These are phyloP conservation scores for Galaxea fascicularis DNA, from an alignment of 92 coral and sea anemone genomes.

Conservation along the genomic window DNA sequence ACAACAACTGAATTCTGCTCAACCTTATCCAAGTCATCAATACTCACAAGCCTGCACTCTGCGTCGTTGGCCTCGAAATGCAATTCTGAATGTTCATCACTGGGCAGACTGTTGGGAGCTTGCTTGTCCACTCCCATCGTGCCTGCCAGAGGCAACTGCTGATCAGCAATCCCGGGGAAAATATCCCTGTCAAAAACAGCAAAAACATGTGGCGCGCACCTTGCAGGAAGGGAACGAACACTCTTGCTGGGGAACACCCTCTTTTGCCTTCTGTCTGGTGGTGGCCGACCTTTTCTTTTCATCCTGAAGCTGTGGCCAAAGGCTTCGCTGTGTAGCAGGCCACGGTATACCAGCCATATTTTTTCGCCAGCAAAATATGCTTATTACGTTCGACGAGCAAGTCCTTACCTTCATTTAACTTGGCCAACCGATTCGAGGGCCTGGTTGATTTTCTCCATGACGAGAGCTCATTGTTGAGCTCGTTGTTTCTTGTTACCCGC, in stretches of 20 bases:
- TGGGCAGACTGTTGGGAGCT: slow-evolving; percentile 5
- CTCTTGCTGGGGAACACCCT: slow-evolving; percentile 28
- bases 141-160: slow-evolving; percentile 19
- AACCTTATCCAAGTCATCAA: slow-evolving; percentile 9
- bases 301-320: slow-evolving; percentile 4
- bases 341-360: slow-evolving; percentile 19
- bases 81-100: not conserved
- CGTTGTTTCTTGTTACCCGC: slow-evolving; percentile 27
- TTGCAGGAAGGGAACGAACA: slow-evolving; percentile 1
- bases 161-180: slow-evolving; percentile 70
- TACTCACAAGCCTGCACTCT: not conserved
- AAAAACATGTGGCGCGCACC: slow-evolving; percentile 67
- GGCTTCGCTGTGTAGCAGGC: slow-evolving; percentile 26
- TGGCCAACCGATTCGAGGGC: slow-evolving; percentile 30
- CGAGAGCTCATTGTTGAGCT: slow-evolving; percentile 33
- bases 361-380: slow-evolving; percentile 59
- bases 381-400: slow-evolving; percentile 64
- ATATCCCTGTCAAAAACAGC: slow-evolving; percentile 68
- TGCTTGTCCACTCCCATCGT: not conserved
- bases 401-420: slow-evolving; percentile 56
- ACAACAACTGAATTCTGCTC: slow-evolving; percentile 30
- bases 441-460: slow-evolving; percentile 49
- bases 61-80: not conserved
- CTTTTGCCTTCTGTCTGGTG: not conserved
- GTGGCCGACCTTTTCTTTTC: not conserved